Conservation (phyloP, 2,888 invertebrate genomes). For the Caenorhabditis sp. region DNA sequence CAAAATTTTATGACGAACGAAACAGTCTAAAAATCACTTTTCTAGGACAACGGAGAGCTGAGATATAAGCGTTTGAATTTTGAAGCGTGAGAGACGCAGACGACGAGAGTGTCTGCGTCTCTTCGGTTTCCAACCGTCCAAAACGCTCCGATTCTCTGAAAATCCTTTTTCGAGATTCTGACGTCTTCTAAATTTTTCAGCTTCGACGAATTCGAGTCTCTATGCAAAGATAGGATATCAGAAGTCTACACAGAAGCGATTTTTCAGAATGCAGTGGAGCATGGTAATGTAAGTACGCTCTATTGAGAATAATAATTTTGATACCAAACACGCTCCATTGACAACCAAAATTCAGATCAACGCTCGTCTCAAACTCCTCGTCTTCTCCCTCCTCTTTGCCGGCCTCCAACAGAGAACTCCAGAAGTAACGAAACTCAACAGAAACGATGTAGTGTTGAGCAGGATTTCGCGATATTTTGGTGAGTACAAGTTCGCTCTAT, state of each 20-base stretch:
- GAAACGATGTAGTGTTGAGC: slow-evolving; percentile 24
- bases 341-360: slow-evolving; percentile 13
- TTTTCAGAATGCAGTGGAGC: slow-evolving; percentile 52
- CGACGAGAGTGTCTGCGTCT: not conserved
- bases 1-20: too few relatives aligned
- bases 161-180: too few relatives aligned
- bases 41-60: too few relatives aligned
- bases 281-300: slow-evolving; percentile 30
- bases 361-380: slow-evolving; percentile 35
- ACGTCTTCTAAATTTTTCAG: slow-evolving; percentile 28
- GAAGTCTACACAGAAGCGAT: slow-evolving; percentile 45
- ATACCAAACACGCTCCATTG: not conserved
- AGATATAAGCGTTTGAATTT: not conserved
- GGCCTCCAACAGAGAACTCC: slow-evolving; percentile 45
- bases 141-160: not conserved
- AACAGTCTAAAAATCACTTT: too few relatives aligned
- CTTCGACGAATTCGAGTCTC: slow-evolving; percentile 19
- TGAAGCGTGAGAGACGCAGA: not conserved
- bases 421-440: slow-evolving; percentile 6
- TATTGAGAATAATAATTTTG: not conserved
- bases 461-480: slow-evolving; percentile 45
- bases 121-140: not conserved
- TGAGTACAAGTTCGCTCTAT: not conserved
- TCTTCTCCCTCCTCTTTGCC: slow-evolving; percentile 48
- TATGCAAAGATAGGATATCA: slow-evolving; percentile 30